Evolutionary conservation across 2,888 invertebrate species (phyloP).

Genomic region (Caenorhabditis doughertyi): DNA sequence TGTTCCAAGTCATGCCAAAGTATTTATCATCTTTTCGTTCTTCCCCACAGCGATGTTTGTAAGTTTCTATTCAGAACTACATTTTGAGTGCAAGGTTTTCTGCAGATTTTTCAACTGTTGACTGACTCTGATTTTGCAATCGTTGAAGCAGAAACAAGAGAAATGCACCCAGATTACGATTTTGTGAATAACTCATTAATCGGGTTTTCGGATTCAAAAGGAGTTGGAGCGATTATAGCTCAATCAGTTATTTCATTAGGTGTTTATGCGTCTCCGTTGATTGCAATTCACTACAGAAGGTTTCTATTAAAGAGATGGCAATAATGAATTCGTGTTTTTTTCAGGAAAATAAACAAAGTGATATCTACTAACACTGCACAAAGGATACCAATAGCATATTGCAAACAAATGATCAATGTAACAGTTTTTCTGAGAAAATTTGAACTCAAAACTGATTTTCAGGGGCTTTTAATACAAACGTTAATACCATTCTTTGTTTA

Average conservation of each 20-base stretch:
- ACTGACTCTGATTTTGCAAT: constrained; percentile 40
- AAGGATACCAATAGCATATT: constrained; percentile 41
- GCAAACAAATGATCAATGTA: constrained; percentile 49
- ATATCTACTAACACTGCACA: constrained; percentile 25
- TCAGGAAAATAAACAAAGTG: constrained; percentile 49
- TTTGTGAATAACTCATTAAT: constrained; percentile 30
- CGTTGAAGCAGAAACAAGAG: constrained; percentile 43
- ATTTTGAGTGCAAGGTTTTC: too few relatives aligned
- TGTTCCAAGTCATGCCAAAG: constrained; percentile 1
- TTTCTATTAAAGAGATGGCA: background rate
- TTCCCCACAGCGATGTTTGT: constrained; percentile 36
- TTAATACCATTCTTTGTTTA: constrained; percentile 47
- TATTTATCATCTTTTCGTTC: constrained; percentile 12
- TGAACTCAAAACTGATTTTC: background rate
- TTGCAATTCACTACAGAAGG: constrained; percentile 46
- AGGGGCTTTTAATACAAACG: constrained; percentile 51
- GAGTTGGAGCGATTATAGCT: constrained; percentile 26
- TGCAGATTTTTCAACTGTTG: constrained; percentile 44
- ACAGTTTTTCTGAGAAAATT: background rate
- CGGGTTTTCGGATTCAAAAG: constrained; percentile 45
- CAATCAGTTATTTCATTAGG: constrained; percentile 43
- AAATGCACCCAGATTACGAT: constrained; percentile 48
- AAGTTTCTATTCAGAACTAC: background rate
- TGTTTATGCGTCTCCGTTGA: constrained; percentile 33
- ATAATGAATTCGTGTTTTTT: too few relatives aligned